A percentile compares a stretch with the other conserved stretches of the same genome.
Evolutionary conservation across 1,140 invertebrate genomes (phyloP).

Genomic region (Papilio aristodemus): DNA sequence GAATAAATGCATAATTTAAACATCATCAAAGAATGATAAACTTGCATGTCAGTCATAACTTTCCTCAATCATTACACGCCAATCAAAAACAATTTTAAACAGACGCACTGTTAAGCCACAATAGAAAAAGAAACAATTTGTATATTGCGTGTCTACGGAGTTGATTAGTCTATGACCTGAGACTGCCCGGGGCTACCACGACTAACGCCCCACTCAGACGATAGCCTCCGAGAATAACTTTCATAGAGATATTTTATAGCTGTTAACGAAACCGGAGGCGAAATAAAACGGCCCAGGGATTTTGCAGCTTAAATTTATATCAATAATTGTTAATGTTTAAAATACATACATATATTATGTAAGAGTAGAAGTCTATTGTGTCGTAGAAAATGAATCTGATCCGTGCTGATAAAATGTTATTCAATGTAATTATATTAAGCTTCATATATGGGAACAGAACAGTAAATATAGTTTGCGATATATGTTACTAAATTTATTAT

Average conservation of each 20-base stretch:
- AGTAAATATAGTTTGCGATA: too few species aligned
- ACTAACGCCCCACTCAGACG: slow-evolving; percentile 55
- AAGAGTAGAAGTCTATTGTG: too few species aligned
- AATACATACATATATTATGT: too few species aligned
- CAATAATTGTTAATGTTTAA: too few species aligned
- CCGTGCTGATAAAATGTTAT: too few species aligned
- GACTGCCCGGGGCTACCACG: slow-evolving; percentile 63
- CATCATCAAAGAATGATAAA: not conserved
- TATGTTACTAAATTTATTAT: too few species aligned
- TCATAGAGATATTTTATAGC: slow-evolving; percentile 39
- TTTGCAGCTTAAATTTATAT: too few species aligned
- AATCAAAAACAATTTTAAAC: slow-evolving; percentile 27
- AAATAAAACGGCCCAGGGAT: slow-evolving; percentile 5
- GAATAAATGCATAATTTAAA: too few species aligned
- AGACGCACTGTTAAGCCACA: not conserved
- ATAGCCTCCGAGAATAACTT: slow-evolving; percentile 50
- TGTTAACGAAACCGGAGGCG: slow-evolving; percentile 27
- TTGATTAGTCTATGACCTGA: slow-evolving; percentile 46
- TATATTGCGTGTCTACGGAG: slow-evolving; percentile 45
- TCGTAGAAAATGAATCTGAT: too few species aligned
- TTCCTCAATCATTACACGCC: not conserved
- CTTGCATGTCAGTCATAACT: not conserved
- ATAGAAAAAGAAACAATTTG: slow-evolving; percentile 36
- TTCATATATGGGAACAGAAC: too few species aligned
- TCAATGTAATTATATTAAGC: too few species aligned